These are phyloP conservation scores for Drosophila paramelanica DNA, from an alignment of 2,888 invertebrate genomes.

Conservation along the genomic window DNA sequence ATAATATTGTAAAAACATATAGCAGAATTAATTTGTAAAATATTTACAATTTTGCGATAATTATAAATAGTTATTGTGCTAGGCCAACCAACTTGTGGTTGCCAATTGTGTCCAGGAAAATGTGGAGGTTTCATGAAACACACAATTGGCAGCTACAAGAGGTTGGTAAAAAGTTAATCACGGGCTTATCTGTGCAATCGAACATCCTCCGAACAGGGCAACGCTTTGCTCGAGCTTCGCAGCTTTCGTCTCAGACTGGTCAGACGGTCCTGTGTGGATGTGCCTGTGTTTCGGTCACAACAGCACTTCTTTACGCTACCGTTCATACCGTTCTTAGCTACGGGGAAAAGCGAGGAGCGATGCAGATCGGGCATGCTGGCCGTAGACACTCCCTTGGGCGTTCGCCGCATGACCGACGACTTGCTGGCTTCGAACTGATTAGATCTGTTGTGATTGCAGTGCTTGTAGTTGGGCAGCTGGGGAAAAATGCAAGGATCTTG, in stretches of 20 bases:
- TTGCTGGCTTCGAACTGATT: neutral
- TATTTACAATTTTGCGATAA: slow-evolving; percentile 2
- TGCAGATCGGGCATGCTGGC: slow-evolving; percentile 53
- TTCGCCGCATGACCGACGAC: neutral
- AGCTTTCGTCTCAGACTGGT: slow-evolving; percentile 13
- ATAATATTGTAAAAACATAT: slow-evolving; percentile 15
- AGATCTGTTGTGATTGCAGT: neutral
- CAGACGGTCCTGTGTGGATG: neutral
- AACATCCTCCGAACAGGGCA: slow-evolving; percentile 19
- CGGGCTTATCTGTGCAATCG: slow-evolving; percentile 8
- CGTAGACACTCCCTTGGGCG: slow-evolving; percentile 19
- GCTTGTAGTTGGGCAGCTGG: neutral
- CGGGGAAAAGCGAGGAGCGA: neutral
- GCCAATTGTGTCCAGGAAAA: slow-evolving; percentile 17
- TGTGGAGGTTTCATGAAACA: neutral
- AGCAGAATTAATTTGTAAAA: slow-evolving; percentile 38
- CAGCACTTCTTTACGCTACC: slow-evolving; percentile 14
- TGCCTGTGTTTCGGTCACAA: slow-evolving; percentile 8
- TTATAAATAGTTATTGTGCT: neutral
- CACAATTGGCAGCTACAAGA: slow-evolving; percentile 16
- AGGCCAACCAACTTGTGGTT: slow-evolving; percentile 5
- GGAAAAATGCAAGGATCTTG: slow-evolving; percentile 1
- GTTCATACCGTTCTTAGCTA: neutral
- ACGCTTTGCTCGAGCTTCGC: neutral
- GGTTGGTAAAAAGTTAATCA: neutral